These are phyloP conservation scores for Platanista minor DNA, from an alignment of 2,113 vertebrate genomes.

Conservation along the genomic window DNA sequence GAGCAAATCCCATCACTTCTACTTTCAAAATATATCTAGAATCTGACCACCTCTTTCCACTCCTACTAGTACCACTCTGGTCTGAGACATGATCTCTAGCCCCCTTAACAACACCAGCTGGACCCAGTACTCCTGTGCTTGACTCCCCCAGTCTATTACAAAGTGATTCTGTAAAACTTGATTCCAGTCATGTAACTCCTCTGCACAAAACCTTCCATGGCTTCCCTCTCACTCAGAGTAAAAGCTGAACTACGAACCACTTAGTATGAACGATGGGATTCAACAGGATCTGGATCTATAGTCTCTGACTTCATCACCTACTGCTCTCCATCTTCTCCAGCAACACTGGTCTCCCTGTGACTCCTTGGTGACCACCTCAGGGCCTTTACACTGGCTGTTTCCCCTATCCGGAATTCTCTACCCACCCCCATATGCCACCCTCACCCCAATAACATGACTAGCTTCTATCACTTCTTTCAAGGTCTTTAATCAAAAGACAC, in stretches of 20 bases:
- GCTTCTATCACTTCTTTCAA: not conserved
- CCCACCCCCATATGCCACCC: not conserved
- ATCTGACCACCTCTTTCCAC: not conserved
- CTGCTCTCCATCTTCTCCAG: not conserved
- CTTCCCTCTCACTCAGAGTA: not conserved
- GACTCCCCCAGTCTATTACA: not conserved
- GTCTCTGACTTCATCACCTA: not conserved
- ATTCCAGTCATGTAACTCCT: not conserved
- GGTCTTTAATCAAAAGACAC: not conserved
- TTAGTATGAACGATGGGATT: not conserved
- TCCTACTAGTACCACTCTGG: not conserved
- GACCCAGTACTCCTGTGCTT: not conserved
- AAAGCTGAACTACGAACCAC: not conserved
- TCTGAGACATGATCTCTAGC: not conserved
- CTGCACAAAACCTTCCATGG: not conserved
- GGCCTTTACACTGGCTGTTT: not conserved
- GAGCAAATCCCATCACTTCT: not conserved
- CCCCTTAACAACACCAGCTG: not conserved
- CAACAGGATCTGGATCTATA: not conserved
- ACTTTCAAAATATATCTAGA: not conserved
- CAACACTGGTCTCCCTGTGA: not conserved
- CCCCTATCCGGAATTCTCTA: not conserved
- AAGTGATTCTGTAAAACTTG: not conserved
- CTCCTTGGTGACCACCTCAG: not conserved
- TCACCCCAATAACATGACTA: not conserved